These are phyloP conservation scores for Triplophysa rosa DNA, from an alignment of 2,113 vertebrate genomes.

Conservation along the genomic window DNA sequence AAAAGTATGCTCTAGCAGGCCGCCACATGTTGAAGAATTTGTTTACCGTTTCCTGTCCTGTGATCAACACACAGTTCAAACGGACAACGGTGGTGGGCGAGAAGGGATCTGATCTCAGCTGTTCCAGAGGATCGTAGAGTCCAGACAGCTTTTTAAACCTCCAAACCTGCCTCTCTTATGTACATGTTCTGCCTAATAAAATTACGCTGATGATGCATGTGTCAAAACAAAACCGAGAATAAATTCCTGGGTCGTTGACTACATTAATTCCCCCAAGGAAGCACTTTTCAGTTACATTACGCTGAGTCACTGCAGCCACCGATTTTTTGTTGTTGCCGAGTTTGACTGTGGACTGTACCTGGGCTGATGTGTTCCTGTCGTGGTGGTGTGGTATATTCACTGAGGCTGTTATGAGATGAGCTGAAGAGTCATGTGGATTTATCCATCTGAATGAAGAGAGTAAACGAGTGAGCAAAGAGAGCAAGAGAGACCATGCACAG, in stretches of 20 bases:
- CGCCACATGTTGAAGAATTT: slow-evolving; percentile 65
- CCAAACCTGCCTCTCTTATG: not conserved
- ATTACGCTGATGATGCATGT: not conserved
- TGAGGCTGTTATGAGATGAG: not conserved
- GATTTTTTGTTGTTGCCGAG: not conserved
- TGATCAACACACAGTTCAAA: slow-evolving; percentile 63
- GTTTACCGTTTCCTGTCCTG: slow-evolving; percentile 66
- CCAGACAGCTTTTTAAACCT: not conserved
- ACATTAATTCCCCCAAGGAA: too few species aligned
- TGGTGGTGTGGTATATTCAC: not conserved
- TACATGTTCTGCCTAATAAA: not conserved
- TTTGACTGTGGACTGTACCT: not conserved
- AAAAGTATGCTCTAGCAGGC: slow-evolving; percentile 56
- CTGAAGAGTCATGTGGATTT: slow-evolving; percentile 7
- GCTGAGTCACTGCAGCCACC: not conserved
- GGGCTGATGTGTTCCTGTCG: not conserved
- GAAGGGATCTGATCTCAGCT: not conserved
- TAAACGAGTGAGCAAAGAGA: not conserved
- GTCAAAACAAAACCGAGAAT: not conserved
- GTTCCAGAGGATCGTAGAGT: not conserved
- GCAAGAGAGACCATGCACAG: slow-evolving; percentile 34
- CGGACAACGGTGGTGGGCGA: slow-evolving; percentile 14
- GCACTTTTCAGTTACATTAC: not conserved
- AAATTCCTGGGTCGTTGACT: too few species aligned
- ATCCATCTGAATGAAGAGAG: not conserved